Percentiles rank a stretch among this genome's conserved stretches.
These are phyloP conservation scores for Callimorpha dominula DNA, from an alignment of 2,888 invertebrate species.

Conservation along the genomic window DNA sequence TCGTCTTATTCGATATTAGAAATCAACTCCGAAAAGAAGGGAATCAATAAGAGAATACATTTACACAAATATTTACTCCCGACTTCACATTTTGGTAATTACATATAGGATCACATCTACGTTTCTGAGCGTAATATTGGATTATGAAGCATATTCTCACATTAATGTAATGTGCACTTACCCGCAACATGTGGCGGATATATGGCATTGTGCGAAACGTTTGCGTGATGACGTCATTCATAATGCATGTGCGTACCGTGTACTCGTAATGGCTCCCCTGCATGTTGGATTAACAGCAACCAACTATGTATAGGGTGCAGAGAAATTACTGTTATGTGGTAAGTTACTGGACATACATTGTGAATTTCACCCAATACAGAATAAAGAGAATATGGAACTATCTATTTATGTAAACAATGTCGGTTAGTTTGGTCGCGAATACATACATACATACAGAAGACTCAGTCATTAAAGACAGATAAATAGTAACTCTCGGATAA, in stretches of 20 bases:
- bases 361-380: background rate
- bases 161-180: conserved; percentile 20
- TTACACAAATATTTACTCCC: background rate
- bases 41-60: background rate
- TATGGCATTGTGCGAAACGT: conserved; percentile 5
- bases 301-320: background rate
- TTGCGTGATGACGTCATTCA: conserved; percentile 15
- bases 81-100: background rate
- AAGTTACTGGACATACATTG: background rate
- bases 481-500: background rate
- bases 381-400: background rate
- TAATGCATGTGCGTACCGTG: conserved; percentile 15
- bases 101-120: background rate
- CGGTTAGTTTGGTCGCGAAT: no score
- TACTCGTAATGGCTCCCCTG: conserved; percentile 8
- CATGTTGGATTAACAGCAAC: conserved; percentile 6
- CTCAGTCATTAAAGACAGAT: background rate
- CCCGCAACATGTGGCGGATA: conserved; percentile 9
- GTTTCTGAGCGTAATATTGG: background rate
- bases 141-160: conserved; percentile 6
- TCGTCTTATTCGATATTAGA: no score
- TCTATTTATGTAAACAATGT: background rate
- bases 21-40: no score
- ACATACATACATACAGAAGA: background rate
- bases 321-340: background rate